phyloP scores from a whole-genome alignment of 2,888 invertebrate genomes.

The Meta bourneti region DNA sequence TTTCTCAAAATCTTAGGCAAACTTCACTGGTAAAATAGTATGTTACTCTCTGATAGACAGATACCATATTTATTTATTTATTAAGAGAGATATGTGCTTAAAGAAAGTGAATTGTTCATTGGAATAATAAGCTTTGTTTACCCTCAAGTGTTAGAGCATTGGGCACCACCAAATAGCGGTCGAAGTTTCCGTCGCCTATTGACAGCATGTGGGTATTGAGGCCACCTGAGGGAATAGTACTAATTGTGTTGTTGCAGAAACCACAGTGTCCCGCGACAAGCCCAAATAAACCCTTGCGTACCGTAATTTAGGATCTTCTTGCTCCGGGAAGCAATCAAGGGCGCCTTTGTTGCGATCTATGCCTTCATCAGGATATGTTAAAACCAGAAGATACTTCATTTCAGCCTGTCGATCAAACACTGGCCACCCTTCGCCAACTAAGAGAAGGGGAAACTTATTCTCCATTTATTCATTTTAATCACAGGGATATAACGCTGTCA shows the following conservation, averaged over 20 bases:
- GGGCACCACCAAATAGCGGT: too few relatives aligned
- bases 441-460: conserved; percentile 72
- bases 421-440: conserved; percentile 29
- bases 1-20: too few relatives aligned
- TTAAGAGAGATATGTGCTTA: too few relatives aligned
- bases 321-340: conserved; percentile 63
- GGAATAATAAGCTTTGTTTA: too few relatives aligned
- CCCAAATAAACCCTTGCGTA: conserved; percentile 68
- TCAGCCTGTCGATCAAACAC: conserved; percentile 69
- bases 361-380: conserved; percentile 64
- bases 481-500: conserved; percentile 75
- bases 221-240: conserved; percentile 56
- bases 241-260: conserved; percentile 66
- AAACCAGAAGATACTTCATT: conserved; percentile 58
- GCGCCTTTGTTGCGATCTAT: conserved; percentile 62
- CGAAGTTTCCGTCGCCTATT: conserved; percentile 3
- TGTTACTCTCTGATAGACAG: too few relatives aligned
- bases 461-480: conserved; percentile 77
- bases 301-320: conserved; percentile 61
- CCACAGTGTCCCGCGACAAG: conserved; percentile 54
- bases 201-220: conserved; percentile 20
- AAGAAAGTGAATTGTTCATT: too few relatives aligned
- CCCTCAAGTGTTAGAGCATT: too few relatives aligned
- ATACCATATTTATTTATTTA: too few relatives aligned
- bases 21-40: too few relatives aligned